These are phyloP conservation scores for Eubasilissa regina DNA, from an alignment of 1,140 invertebrate genomes.

Conservation along the genomic window DNA sequence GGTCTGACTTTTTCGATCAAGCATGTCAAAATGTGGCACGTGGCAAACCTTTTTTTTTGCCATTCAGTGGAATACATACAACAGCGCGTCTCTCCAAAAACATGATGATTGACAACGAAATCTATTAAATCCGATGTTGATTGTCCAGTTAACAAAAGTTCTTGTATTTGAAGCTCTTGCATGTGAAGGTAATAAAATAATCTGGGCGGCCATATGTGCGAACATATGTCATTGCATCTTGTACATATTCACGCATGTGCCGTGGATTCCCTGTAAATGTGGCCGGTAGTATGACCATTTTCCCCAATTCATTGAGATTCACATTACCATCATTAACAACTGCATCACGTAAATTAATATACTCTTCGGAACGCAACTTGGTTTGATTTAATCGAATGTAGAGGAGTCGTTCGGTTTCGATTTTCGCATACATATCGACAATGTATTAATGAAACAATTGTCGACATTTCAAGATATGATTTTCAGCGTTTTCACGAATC, in stretches of 20 bases:
- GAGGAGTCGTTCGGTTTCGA: constrained; percentile 63
- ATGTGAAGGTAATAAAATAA: constrained; percentile 69
- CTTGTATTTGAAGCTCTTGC: constrained; percentile 69
- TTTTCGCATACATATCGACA: constrained; percentile 62
- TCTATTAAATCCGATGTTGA: no score
- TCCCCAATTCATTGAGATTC: constrained; percentile 60
- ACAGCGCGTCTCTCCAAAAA: constrained; percentile 61
- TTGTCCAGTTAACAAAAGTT: constrained; percentile 60
- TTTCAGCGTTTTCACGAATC: background rate
- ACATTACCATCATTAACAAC: constrained; percentile 59
- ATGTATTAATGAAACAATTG: background rate
- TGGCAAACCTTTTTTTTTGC: constrained; percentile 64
- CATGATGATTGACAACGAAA: no score
- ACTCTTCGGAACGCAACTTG: constrained; percentile 64
- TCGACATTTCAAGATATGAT: background rate
- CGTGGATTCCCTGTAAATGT: constrained; percentile 64
- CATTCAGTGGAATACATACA: constrained; percentile 71
- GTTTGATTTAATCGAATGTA: constrained; percentile 65
- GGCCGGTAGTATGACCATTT: constrained; percentile 63
- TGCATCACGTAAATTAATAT: constrained; percentile 63
- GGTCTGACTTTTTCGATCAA: constrained; percentile 57
- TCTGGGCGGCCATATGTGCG: constrained; percentile 65
- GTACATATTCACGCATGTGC: constrained; percentile 67
- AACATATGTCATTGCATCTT: constrained; percentile 65
- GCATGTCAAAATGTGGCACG: constrained; percentile 72